Evolutionary conservation across 2,797 vertebrate species (phyloP).

Genomic region (Menidia menidia): DNA sequence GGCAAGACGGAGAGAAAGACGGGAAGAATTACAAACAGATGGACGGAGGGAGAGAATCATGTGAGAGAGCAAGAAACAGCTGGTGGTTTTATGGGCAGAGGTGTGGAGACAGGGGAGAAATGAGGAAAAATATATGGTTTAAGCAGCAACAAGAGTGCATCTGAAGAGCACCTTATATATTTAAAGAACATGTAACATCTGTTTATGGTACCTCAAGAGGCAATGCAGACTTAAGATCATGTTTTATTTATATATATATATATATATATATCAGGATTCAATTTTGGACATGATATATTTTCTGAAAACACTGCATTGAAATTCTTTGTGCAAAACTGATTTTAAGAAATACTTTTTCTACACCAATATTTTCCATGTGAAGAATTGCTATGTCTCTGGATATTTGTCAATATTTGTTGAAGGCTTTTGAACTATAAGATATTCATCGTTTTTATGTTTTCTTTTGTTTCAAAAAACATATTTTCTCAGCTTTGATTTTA

Average conservation of each 20-base stretch:
- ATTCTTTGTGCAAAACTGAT: too few relatives aligned
- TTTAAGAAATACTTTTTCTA: too few relatives aligned
- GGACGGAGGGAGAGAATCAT: slow-evolving; percentile 31
- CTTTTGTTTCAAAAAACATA: too few relatives aligned
- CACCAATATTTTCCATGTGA: too few relatives aligned
- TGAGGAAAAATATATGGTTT: slow-evolving; percentile 21
- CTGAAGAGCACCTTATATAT: neutral
- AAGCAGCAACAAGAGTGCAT: neutral
- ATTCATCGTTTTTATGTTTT: too few relatives aligned
- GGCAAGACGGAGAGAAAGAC: slow-evolving; percentile 24
- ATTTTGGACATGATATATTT: too few relatives aligned
- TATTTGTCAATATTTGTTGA: too few relatives aligned
- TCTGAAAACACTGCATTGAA: too few relatives aligned
- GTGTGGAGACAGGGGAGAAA: slow-evolving; percentile 36
- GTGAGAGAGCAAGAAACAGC: slow-evolving; percentile 47
- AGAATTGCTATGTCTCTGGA: too few relatives aligned
- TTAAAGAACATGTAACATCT: slow-evolving; percentile 8
- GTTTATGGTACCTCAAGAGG: neutral
- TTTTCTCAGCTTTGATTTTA: too few relatives aligned
- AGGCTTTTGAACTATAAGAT: too few relatives aligned
- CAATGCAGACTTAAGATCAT: neutral
- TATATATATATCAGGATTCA: too few relatives aligned
- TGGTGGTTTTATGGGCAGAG: slow-evolving; percentile 39
- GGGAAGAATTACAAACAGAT: slow-evolving; percentile 48
- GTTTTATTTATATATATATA: neutral